Conservation (phyloP, 2,888 invertebrate species). For the Ryuthela nishihirai region DNA sequence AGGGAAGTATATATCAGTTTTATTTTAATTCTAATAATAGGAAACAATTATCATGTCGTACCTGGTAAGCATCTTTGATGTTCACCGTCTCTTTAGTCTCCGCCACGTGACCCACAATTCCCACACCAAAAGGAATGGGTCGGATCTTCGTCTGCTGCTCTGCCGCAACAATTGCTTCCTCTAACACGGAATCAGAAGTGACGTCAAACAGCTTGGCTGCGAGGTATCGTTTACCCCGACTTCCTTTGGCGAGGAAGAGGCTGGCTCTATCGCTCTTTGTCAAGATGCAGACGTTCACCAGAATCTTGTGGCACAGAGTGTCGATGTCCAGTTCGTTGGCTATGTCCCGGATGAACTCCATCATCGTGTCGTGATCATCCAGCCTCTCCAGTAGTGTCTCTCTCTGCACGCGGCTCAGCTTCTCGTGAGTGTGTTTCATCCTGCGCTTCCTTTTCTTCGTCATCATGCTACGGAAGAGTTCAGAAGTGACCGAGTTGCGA, state of each 20-base stretch:
- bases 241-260: conserved; percentile 81
- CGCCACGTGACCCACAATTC: conserved; percentile 91
- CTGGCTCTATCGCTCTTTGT: conserved; percentile 89
- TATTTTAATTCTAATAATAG: too few species aligned
- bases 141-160: conserved; percentile 25
- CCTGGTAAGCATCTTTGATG: conserved; percentile 87
- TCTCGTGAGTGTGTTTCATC: background rate
- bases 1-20: too few species aligned
- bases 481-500: conserved; percentile 46
- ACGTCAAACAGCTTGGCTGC: conserved; percentile 94
- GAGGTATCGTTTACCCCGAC: conserved; percentile 68
- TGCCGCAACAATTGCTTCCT: conserved; percentile 22
- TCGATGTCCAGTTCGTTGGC: conserved; percentile 94
- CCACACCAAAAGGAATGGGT: conserved; percentile 86
- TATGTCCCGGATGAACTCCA: conserved; percentile 93
- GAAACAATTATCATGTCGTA: conserved; percentile 52
- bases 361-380: conserved; percentile 60
- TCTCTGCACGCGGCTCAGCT: conserved; percentile 2
- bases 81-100: conserved; percentile 85
- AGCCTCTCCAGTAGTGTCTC: conserved; percentile 41
- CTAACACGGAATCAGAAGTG: conserved; percentile 68
- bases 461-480: conserved; percentile 47
- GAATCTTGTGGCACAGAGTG: conserved; percentile 90
- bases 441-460: background rate
- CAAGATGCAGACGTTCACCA: conserved; percentile 85